These are phyloP conservation scores for Melanotaenia boesemani DNA, from an alignment of 2,797 vertebrate species.

Conservation along the genomic window DNA sequence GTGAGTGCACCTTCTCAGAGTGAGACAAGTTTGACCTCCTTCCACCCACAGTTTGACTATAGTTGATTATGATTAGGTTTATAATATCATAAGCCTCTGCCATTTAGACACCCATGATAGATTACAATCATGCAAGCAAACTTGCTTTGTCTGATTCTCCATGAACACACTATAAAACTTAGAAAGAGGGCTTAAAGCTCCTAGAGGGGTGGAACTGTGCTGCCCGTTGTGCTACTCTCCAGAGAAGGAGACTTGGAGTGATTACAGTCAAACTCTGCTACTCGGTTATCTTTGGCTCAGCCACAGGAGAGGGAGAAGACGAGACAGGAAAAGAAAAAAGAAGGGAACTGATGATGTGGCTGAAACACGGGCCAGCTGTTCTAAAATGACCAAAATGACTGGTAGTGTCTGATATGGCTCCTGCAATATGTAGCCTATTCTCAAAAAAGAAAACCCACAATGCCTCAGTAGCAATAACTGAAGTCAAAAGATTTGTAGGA, in stretches of 20 bases:
- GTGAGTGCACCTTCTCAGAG: constrained; percentile 15
- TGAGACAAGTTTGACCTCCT: constrained; percentile 27
- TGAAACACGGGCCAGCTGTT: constrained; percentile 61
- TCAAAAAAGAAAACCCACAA: constrained; percentile 29
- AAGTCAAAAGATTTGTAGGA: constrained; percentile 40
- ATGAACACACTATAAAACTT: constrained; percentile 54
- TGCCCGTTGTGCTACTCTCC: constrained; percentile 76
- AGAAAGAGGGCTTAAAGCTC: constrained; percentile 66
- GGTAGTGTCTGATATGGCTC: constrained; percentile 37
- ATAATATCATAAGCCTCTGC: constrained; percentile 20
- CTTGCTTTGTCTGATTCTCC: constrained; percentile 41
- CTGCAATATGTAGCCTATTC: constrained; percentile 36
- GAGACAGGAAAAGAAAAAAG: constrained; percentile 56
- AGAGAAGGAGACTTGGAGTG: constrained; percentile 77
- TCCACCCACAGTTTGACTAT: constrained; percentile 36
- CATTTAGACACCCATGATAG: constrained; percentile 6
- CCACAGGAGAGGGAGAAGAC: constrained; percentile 68
- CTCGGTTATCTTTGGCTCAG: constrained; percentile 82
- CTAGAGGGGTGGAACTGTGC: constrained; percentile 62
- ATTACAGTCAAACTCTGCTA: constrained; percentile 78
- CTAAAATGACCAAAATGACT: constrained; percentile 65
- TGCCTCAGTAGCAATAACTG: constrained; percentile 29
- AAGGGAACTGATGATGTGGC: constrained; percentile 67
- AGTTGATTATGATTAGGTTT: constrained; percentile 26
- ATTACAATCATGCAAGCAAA: constrained; percentile 17